Percentiles rank a stretch among this genome's conserved stretches.
Evolutionary conservation across 2,797 vertebrate species (phyloP).

Genomic region (Chiloscyllium punctatum): DNA sequence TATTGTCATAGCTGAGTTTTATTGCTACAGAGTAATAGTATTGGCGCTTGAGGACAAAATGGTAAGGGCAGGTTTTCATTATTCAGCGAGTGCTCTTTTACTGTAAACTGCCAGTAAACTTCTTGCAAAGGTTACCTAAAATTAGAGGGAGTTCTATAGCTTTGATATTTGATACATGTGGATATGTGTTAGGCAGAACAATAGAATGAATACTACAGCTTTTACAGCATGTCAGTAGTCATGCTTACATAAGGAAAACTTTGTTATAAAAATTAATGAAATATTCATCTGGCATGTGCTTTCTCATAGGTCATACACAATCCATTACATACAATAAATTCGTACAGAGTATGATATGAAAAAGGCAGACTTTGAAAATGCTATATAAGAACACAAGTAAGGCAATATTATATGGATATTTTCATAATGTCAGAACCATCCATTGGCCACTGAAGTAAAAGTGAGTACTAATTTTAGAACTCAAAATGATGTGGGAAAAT

Average conservation of each 20-base stretch:
- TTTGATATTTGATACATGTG: slow-evolving; percentile 41
- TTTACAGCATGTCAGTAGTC: slow-evolving; percentile 44
- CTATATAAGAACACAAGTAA: slow-evolving; percentile 63
- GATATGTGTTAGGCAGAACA: slow-evolving; percentile 43
- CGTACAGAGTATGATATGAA: slow-evolving; percentile 55
- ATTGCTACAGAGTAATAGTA: slow-evolving; percentile 35
- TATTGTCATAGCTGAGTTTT: slow-evolving; percentile 18
- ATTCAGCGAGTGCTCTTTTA: slow-evolving; percentile 12
- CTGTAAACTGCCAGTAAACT: slow-evolving; percentile 18
- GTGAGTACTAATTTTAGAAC: slow-evolving; percentile 18
- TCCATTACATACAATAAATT: slow-evolving; percentile 54
- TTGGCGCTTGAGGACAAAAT: slow-evolving; percentile 2
- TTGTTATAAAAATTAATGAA: slow-evolving; percentile 47
- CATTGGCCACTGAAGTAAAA: slow-evolving; percentile 27
- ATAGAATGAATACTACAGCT: slow-evolving; percentile 46
- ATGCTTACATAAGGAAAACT: slow-evolving; percentile 51
- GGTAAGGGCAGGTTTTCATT: neutral
- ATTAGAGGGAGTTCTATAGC: neutral
- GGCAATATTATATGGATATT: slow-evolving; percentile 61
- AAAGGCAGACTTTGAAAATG: slow-evolving; percentile 58
- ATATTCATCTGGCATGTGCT: slow-evolving; percentile 47
- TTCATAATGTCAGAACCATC: slow-evolving; percentile 46
- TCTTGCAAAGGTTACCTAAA: slow-evolving; percentile 33
- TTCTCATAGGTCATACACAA: slow-evolving; percentile 54
- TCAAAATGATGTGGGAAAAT: slow-evolving; percentile 14